Evolutionary conservation across 2,797 vertebrate species (phyloP).

Genomic region (Parauchenoglanis punctatus): DNA sequence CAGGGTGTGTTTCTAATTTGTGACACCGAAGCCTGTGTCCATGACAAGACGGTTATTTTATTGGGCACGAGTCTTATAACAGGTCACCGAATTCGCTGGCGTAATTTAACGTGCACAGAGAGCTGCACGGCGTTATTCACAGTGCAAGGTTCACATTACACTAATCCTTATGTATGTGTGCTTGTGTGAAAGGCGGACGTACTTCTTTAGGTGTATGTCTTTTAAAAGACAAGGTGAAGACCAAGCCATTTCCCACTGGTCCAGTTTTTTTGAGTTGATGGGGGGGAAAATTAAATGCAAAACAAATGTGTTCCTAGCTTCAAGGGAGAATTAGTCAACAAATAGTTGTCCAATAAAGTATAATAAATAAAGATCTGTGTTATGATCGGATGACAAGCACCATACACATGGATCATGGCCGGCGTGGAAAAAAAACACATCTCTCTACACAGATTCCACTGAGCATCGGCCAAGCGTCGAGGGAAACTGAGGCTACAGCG

Average conservation of each 20-base stretch:
- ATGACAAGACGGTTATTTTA: not conserved
- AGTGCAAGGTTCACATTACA: not conserved
- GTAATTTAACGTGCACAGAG: not conserved
- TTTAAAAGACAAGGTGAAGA: constrained; percentile 10
- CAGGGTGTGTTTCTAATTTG: not conserved
- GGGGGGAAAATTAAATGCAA: constrained; percentile 20
- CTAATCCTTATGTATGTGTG: not conserved
- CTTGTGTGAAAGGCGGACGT: not conserved
- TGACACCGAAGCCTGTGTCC: not conserved
- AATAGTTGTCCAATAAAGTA: constrained; percentile 35
- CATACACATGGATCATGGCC: constrained; percentile 33
- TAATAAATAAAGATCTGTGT: constrained; percentile 41
- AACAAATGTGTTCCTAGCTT: constrained; percentile 27
- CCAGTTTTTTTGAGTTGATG: constrained; percentile 15
- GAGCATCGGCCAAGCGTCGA: not conserved
- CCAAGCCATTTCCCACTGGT: constrained; percentile 7
- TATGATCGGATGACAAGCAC: constrained; percentile 43
- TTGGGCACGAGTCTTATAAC: not conserved
- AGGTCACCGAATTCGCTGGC: not conserved
- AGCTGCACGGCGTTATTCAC: not conserved
- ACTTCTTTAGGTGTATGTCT: not conserved
- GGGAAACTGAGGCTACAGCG: constrained; percentile 14
- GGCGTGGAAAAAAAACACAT: not conserved
- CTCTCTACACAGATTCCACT: constrained; percentile 27
- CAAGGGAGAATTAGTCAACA: constrained; percentile 35